phyloP scores from a whole-genome alignment of 2,888 invertebrate genomes.

The Hyposoter didymator region DNA sequence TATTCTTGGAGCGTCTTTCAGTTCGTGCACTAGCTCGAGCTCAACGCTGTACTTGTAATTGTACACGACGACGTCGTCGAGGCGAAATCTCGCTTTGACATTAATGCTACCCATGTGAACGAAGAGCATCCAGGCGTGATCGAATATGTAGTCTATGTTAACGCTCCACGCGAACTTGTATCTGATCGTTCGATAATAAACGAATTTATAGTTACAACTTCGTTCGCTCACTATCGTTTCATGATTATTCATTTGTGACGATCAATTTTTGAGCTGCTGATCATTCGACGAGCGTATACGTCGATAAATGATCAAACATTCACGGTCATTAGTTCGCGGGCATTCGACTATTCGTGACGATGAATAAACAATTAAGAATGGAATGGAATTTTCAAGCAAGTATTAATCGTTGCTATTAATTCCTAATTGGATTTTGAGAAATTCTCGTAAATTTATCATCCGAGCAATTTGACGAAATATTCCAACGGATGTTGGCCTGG shows the following conservation, averaged over 20 bases:
- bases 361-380: background rate
- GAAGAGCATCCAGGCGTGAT: conserved; percentile 80
- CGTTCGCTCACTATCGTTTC: background rate
- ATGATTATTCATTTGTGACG: background rate
- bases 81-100: conserved; percentile 72
- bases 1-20: conserved; percentile 69
- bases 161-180: conserved; percentile 78
- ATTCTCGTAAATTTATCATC: background rate
- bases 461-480: background rate
- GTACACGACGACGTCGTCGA: conserved; percentile 80
- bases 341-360: background rate
- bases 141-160: conserved; percentile 81
- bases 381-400: background rate
- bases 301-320: background rate
- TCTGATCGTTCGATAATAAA: conserved; percentile 63
- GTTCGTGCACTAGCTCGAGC: conserved; percentile 75
- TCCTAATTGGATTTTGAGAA: background rate
- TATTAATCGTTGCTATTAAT: background rate
- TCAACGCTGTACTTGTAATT: conserved; percentile 81
- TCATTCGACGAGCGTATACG: background rate
- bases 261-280: background rate
- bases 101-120: conserved; percentile 78
- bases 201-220: background rate
- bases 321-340: background rate
- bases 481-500: background rate